phyloP scores from a whole-genome alignment of 2,113 vertebrate genomes.

The Boulengeromyrus knoepffleri region DNA sequence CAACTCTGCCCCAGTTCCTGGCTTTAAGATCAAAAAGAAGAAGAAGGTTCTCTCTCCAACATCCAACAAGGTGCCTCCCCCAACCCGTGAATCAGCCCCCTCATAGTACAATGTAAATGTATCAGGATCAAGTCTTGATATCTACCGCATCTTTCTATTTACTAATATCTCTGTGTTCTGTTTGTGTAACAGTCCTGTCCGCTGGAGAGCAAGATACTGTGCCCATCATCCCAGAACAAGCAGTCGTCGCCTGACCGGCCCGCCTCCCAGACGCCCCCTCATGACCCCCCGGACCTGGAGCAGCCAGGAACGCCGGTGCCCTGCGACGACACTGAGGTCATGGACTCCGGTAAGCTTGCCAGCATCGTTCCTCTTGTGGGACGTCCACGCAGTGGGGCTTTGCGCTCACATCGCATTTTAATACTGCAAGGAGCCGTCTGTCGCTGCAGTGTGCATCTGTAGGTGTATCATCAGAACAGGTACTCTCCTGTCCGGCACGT shows the following conservation, averaged over 20 bases:
- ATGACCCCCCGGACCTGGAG: constrained; percentile 73
- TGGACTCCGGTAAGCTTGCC: constrained; percentile 61
- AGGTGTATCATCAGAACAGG: neutral
- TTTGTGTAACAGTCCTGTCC: constrained; percentile 62
- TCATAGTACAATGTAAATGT: neutral
- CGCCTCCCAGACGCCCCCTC: constrained; percentile 32
- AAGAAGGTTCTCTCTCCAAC: constrained; percentile 86
- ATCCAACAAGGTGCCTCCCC: constrained; percentile 70
- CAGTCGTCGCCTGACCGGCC: constrained; percentile 74
- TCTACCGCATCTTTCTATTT: neutral
- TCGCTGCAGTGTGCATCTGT: neutral
- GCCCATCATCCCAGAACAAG: constrained; percentile 58
- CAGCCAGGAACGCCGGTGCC: constrained; percentile 83
- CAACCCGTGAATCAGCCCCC: neutral
- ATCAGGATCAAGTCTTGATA: neutral
- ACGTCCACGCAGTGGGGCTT: neutral
- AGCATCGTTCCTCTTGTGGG: neutral
- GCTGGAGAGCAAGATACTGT: constrained; percentile 73
- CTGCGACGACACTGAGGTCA: constrained; percentile 72
- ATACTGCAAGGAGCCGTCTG: neutral
- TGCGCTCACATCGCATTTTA: neutral
- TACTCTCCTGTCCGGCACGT: neutral
- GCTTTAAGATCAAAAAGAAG: constrained; percentile 96
- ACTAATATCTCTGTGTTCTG: neutral
- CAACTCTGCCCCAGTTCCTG: constrained; percentile 87